These are phyloP conservation scores for Parauchenoglanis ngamensis DNA, from an alignment of 2,797 vertebrate genomes.

Conservation along the genomic window DNA sequence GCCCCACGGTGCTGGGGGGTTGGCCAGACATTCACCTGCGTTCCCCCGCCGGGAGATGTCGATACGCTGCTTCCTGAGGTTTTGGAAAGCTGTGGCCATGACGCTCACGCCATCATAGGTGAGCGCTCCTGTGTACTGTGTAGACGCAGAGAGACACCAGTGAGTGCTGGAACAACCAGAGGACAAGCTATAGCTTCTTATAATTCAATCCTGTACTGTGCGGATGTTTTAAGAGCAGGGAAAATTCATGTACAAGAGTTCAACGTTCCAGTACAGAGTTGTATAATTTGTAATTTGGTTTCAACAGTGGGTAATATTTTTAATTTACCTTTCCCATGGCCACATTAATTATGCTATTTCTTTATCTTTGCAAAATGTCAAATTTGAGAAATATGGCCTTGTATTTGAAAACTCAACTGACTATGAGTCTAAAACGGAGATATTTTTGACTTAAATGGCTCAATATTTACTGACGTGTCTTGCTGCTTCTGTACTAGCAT, in stretches of 20 bases:
- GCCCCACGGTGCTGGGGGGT: conserved; percentile 94
- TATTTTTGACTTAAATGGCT: background rate
- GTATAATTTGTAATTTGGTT: background rate
- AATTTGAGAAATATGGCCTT: background rate
- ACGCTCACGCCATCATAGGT: conserved; percentile 91
- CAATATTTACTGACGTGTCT: background rate
- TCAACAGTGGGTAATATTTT: background rate
- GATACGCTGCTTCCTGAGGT: conserved; percentile 87
- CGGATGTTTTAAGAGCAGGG: too few species aligned
- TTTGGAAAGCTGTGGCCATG: conserved; percentile 93
- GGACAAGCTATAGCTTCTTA: too few species aligned
- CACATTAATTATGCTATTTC: background rate
- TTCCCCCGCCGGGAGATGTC: conserved; percentile 94
- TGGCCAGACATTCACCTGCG: conserved; percentile 92
- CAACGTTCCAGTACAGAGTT: background rate
- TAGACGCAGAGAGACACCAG: conserved; percentile 2
- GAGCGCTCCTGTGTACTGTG: conserved; percentile 91
- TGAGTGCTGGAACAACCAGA: background rate
- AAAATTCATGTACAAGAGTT: background rate
- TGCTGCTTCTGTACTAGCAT: background rate
- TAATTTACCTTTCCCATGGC: background rate
- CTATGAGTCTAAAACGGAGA: background rate
- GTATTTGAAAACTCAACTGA: background rate
- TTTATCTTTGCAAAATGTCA: background rate
- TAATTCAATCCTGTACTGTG: background rate